Conservation (phyloP, 2,888 invertebrate species). For the Euproctis similis region DNA sequence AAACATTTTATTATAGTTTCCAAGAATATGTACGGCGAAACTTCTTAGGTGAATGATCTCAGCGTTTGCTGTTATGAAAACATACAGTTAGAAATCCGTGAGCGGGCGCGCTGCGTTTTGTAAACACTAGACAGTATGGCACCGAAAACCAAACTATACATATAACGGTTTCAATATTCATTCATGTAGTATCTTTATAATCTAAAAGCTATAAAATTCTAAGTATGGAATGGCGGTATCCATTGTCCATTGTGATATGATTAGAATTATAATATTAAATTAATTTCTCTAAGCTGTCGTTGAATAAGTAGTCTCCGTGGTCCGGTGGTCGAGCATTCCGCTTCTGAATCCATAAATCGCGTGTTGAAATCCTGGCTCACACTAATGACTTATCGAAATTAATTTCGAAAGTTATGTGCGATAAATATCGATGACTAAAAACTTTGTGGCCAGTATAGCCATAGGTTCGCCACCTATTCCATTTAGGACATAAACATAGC, state of each 20-base stretch:
- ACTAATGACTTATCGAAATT: no score
- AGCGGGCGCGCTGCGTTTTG: slow-evolving; percentile 10
- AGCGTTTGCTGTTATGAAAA: slow-evolving; percentile 19
- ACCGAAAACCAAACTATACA: slow-evolving; percentile 19
- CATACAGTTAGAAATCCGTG: slow-evolving; percentile 10
- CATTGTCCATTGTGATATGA: slow-evolving; percentile 1
- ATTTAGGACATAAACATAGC: no score
- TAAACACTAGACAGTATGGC: slow-evolving; percentile 19
- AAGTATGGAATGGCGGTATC: slow-evolving; percentile 7
- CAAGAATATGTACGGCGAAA: slow-evolving; percentile 24
- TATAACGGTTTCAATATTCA: slow-evolving; percentile 8
- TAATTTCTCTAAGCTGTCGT: no score
- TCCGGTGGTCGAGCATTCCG: no score
- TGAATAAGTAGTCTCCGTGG: no score
- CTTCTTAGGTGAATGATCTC: slow-evolving; percentile 33
- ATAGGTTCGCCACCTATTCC: no score
- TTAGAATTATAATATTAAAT: slow-evolving; percentile 6
- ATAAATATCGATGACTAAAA: no score
- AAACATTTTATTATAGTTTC: slow-evolving; percentile 17
- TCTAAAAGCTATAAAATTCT: slow-evolving; percentile 16
- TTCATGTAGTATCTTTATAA: slow-evolving; percentile 9
- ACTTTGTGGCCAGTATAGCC: no score
- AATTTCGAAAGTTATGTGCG: no score
- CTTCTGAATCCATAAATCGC: no score
- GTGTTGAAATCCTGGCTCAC: no score